These are phyloP conservation scores for Gouania willdenowi DNA, from an alignment of 2,797 vertebrate species.

Conservation along the genomic window DNA sequence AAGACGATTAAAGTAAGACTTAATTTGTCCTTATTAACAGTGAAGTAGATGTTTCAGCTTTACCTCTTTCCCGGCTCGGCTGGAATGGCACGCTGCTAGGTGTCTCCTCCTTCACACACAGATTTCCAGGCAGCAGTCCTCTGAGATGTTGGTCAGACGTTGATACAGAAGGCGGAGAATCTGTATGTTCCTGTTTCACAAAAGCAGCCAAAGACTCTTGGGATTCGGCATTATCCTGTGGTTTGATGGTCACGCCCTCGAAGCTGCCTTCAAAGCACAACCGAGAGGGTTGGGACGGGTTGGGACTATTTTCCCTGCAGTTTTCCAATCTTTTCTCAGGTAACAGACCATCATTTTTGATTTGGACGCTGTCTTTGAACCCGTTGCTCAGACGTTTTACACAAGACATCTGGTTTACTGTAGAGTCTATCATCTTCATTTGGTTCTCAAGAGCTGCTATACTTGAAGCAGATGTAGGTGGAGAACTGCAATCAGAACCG, in stretches of 20 bases:
- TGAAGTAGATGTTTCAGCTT: slow-evolving; percentile 61
- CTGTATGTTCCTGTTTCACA: slow-evolving; percentile 86
- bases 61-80: slow-evolving; percentile 88
- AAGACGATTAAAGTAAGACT: no score
- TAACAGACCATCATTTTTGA: slow-evolving; percentile 76
- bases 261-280: slow-evolving; percentile 78
- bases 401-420: slow-evolving; percentile 73
- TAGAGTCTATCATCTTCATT: slow-evolving; percentile 87
- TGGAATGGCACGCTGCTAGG: slow-evolving; percentile 85
- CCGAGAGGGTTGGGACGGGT: slow-evolving; percentile 79
- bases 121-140: slow-evolving; percentile 73
- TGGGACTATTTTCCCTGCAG: slow-evolving; percentile 77
- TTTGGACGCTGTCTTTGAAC: slow-evolving; percentile 77
- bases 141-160: slow-evolving; percentile 83
- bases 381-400: slow-evolving; percentile 79
- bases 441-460: slow-evolving; percentile 88
- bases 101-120: slow-evolving; percentile 84
- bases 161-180: slow-evolving; percentile 74
- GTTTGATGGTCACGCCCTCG: slow-evolving; percentile 79
- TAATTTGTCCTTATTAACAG: no score
- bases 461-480: slow-evolving; percentile 80
- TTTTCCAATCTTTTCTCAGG: slow-evolving; percentile 78
- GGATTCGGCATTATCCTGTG: slow-evolving; percentile 77
- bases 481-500: slow-evolving; percentile 73
- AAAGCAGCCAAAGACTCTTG: slow-evolving; percentile 70